phyloP scores from a whole-genome alignment of 2,888 invertebrate genomes.

The Epinotia bilunana region DNA sequence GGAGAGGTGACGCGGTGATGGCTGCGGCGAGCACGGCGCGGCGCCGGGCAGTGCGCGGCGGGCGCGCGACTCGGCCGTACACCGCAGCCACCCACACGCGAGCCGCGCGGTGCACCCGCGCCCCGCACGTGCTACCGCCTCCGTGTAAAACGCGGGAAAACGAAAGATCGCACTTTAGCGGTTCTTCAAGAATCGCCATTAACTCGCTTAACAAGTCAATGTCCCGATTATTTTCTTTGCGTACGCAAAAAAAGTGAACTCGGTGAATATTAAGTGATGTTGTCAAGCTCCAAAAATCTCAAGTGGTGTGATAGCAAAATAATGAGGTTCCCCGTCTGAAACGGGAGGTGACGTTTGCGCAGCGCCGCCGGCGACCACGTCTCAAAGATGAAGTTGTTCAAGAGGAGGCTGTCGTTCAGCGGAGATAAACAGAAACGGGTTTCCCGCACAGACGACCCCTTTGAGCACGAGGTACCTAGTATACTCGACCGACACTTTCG shows the following conservation, averaged over 20 bases:
- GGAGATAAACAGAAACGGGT: constrained; percentile 81
- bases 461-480: constrained; percentile 78
- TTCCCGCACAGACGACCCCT: constrained; percentile 76
- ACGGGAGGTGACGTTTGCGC: constrained; percentile 61
- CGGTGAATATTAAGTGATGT: constrained; percentile 47
- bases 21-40: constrained; percentile 50
- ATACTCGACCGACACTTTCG: constrained; percentile 50
- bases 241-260: constrained; percentile 57
- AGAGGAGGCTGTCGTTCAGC: constrained; percentile 80
- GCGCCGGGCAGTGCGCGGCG: constrained; percentile 73
- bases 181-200: constrained; percentile 62
- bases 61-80: constrained; percentile 76
- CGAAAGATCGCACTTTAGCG: constrained; percentile 57
- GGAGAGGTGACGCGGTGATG: constrained; percentile 50
- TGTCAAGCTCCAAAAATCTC: constrained; percentile 46
- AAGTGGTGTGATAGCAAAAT: constrained; percentile 48
- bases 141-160: constrained; percentile 60
- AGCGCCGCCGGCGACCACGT: constrained; percentile 56
- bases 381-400: constrained; percentile 80
- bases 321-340: constrained; percentile 59
- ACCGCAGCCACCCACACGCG: constrained; percentile 56
- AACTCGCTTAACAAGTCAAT: constrained; percentile 55
- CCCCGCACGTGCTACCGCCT: constrained; percentile 50
- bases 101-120: constrained; percentile 58
- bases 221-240: constrained; percentile 61